Percentiles rank a stretch among this genome's conserved stretches.
These are phyloP conservation scores for Sturnus vulgaris DNA, from an alignment of 2,113 vertebrate genomes.

Conservation along the genomic window DNA sequence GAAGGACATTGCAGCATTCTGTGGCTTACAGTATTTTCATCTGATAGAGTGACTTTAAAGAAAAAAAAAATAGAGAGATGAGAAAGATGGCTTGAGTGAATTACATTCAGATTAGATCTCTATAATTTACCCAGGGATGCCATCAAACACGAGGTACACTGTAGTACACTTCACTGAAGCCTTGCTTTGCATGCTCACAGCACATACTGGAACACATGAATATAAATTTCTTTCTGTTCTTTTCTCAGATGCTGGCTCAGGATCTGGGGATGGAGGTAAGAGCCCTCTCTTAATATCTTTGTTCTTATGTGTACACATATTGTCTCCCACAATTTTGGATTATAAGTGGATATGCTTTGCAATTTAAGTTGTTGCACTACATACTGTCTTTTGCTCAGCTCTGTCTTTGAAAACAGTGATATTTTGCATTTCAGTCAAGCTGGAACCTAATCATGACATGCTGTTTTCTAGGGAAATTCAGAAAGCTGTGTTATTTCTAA, in stretches of 20 bases:
- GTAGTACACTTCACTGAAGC: not conserved
- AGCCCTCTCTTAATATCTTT: not conserved
- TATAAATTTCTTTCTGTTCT: conserved; percentile 22
- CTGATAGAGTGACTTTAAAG: not conserved
- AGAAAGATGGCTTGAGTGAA: conserved; percentile 1
- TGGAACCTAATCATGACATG: not conserved
- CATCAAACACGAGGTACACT: not conserved
- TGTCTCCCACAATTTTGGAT: not conserved
- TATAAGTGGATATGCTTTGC: not conserved
- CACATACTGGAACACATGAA: not conserved
- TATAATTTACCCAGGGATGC: conserved; percentile 25
- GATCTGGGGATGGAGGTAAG: conserved; percentile 86
- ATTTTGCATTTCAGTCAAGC: conserved; percentile 35
- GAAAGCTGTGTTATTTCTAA: conserved; percentile 13
- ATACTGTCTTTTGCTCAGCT: not conserved
- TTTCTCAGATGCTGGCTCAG: conserved; percentile 79
- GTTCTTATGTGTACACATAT: not conserved
- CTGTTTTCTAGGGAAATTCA: conserved; percentile 37
- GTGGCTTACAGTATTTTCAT: not conserved
- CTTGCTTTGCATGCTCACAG: not conserved
- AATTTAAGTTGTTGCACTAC: not conserved
- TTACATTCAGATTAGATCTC: conserved; percentile 23
- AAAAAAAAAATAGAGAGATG: not conserved
- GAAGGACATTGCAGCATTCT: not conserved
- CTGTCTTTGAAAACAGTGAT: not conserved